Conservation (phyloP, 2,888 invertebrate genomes). For the Monoplex corrugatus region DNA sequence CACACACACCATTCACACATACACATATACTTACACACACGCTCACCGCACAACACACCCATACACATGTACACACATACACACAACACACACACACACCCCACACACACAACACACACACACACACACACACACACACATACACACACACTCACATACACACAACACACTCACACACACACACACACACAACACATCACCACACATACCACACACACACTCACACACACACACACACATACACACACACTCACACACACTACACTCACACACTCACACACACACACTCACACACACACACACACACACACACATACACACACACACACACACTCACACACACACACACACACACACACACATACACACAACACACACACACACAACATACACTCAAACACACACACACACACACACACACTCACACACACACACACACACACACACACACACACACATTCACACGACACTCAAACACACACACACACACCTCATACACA, state of each 20-base stretch:
- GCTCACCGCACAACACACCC: too few relatives aligned
- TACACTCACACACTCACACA: neutral
- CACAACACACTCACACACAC: too few relatives aligned
- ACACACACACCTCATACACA: neutral
- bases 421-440: neutral
- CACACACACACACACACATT: neutral
- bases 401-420: neutral
- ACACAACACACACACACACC: too few relatives aligned
- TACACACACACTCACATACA: too few relatives aligned
- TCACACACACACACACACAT: neutral
- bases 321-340: neutral
- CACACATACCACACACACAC: neutral
- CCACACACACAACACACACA: too few relatives aligned
- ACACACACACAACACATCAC: neutral
- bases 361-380: neutral
- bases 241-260: too few relatives aligned
- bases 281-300: slow-evolving; percentile 23
- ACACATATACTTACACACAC: neutral
- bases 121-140: too few relatives aligned
- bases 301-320: slow-evolving; percentile 8
- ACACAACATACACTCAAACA: neutral
- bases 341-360: neutral
- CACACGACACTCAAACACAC: neutral
- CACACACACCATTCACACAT: neutral
- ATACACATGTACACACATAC: neutral